A percentile compares a stretch with the other conserved stretches of the same genome.
These are phyloP conservation scores for Cyanoderma ruficeps DNA, from an alignment of 2,113 vertebrate genomes.

Conservation along the genomic window DNA sequence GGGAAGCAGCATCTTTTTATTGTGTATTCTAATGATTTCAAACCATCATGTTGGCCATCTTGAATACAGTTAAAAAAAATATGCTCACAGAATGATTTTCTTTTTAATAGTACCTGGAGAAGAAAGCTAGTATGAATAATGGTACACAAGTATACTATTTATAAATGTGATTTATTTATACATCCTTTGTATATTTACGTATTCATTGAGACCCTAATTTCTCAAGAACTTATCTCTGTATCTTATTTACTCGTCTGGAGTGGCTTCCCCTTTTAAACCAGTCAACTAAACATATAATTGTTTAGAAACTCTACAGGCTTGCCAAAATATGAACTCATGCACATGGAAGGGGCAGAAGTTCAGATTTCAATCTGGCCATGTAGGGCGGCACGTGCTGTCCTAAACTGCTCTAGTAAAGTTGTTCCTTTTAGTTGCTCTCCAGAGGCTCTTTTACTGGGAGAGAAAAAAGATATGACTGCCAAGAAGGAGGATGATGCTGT, in stretches of 20 bases:
- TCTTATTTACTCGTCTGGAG: conserved; percentile 41
- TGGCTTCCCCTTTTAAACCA: conserved; percentile 35
- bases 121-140: background rate
- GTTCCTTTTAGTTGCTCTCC: conserved; percentile 50
- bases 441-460: conserved; percentile 55
- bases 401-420: conserved; percentile 18
- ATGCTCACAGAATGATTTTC: background rate
- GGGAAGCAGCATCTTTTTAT: background rate
- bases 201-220: conserved; percentile 36
- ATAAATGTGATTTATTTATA: conserved; percentile 48
- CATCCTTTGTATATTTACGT: conserved; percentile 51
- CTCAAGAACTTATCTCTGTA: conserved; percentile 39
- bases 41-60: background rate
- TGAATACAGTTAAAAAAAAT: background rate
- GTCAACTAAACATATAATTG: conserved; percentile 57
- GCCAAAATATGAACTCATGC: conserved; percentile 62
- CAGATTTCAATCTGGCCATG: conserved; percentile 50
- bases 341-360: conserved; percentile 39
- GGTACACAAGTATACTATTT: conserved; percentile 5
- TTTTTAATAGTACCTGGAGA: background rate
- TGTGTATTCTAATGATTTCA: background rate
- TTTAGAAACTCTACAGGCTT: conserved; percentile 38
- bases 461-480: conserved; percentile 52
- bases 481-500: background rate
- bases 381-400: conserved; percentile 36